Percentiles rank a stretch among this genome's conserved stretches.
phyloP scores from a whole-genome alignment of 2,888 invertebrate species.

The Ectemnius lituratus region DNA sequence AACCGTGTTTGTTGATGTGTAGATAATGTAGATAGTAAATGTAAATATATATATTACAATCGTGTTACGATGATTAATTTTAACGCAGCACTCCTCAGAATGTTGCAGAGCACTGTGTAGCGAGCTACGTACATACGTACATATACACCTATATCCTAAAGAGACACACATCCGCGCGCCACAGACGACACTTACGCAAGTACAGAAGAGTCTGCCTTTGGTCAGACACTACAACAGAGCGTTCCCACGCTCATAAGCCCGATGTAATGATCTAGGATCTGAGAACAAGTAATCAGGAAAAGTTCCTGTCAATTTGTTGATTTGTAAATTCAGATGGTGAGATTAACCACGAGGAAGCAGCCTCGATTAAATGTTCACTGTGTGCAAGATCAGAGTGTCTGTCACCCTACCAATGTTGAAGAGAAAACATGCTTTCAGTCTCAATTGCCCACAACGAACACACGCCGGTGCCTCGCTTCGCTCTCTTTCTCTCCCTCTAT shows the following conservation, averaged over 20 bases:
- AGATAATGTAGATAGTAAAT: slow-evolving; percentile 78
- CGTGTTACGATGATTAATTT: slow-evolving; percentile 67
- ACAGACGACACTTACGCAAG: slow-evolving; percentile 12
- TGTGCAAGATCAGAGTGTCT: slow-evolving; percentile 23
- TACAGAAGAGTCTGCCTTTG: neutral
- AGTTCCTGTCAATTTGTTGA: slow-evolving; percentile 20
- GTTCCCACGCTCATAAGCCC: slow-evolving; percentile 25
- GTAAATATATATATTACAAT: slow-evolving; percentile 73
- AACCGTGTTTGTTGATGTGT: slow-evolving; percentile 77
- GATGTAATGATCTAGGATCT: slow-evolving; percentile 47
- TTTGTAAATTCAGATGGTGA: neutral
- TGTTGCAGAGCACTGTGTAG: slow-evolving; percentile 51
- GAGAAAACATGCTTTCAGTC: slow-evolving; percentile 46
- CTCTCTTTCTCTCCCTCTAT: slow-evolving; percentile 59
- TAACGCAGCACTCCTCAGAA: slow-evolving; percentile 41
- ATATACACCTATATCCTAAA: slow-evolving; percentile 3
- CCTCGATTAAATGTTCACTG: slow-evolving; percentile 18
- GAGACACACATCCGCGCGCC: slow-evolving; percentile 26
- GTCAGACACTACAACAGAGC: slow-evolving; percentile 30
- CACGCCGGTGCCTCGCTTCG: slow-evolving; percentile 64
- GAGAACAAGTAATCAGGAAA: slow-evolving; percentile 41
- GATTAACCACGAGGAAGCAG: slow-evolving; percentile 10
- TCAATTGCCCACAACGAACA: slow-evolving; percentile 59
- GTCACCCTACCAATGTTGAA: slow-evolving; percentile 22
- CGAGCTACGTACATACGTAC: slow-evolving; percentile 33